Conservation (phyloP, 2,888 invertebrate genomes). For the Nymphalis polychloros region DNA sequence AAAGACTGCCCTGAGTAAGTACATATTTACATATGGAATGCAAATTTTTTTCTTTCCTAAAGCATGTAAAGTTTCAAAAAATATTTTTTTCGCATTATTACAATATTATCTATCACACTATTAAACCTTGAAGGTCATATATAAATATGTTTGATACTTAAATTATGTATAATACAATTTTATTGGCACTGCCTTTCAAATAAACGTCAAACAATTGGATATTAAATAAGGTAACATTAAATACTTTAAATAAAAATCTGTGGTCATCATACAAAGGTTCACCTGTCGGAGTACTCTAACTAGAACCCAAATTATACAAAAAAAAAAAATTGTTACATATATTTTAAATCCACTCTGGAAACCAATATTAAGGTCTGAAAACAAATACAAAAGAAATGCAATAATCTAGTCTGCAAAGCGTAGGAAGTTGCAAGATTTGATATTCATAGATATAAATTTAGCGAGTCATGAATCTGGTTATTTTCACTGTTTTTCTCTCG, state of each 20-base stretch:
- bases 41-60: constrained; percentile 38
- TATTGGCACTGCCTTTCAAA: constrained; percentile 43
- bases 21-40: constrained; percentile 44
- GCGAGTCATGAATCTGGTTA: background rate
- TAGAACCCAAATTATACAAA: constrained; percentile 35
- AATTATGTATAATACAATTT: constrained; percentile 36
- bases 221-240: constrained; percentile 5
- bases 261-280: constrained; percentile 22
- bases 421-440: constrained; percentile 4
- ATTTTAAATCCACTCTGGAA: constrained; percentile 26
- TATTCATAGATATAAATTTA: background rate
- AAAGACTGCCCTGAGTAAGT: constrained; percentile 11
- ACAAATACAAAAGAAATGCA: constrained; percentile 21
- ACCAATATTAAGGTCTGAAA: constrained; percentile 9
- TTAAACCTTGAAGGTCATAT: constrained; percentile 15
- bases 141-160: constrained; percentile 27
- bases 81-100: constrained; percentile 35
- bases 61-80: constrained; percentile 46
- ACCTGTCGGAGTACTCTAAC: constrained; percentile 32
- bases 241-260: background rate
- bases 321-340: constrained; percentile 32
- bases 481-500: background rate
- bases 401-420: constrained; percentile 3
- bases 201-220: constrained; percentile 16
- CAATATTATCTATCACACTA: constrained; percentile 17